Conservation (phyloP, 2,113 vertebrate species). For the Seriola dumerili region DNA sequence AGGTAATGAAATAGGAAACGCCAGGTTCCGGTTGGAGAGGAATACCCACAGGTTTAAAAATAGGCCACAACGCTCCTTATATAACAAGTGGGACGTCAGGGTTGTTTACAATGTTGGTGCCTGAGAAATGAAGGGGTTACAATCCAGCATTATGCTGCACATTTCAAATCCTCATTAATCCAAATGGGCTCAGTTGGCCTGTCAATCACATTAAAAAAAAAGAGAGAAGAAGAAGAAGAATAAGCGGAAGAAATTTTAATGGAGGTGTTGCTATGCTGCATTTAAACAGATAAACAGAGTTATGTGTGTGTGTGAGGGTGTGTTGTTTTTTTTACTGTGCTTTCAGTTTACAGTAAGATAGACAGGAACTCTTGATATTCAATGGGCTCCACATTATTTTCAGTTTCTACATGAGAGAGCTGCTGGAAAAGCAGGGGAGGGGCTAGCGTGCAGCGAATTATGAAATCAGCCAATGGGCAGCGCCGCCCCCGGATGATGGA, state of each 20-base stretch:
- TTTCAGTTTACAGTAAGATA: conserved; percentile 10
- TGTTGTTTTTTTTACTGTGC: neutral
- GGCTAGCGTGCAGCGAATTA: conserved; percentile 31
- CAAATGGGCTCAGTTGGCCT: neutral
- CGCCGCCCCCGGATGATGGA: conserved; percentile 40
- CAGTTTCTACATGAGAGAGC: conserved; percentile 46
- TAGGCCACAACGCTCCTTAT: conserved; percentile 71
- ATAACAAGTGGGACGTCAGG: conserved; percentile 66
- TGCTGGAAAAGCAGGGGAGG: conserved; percentile 28
- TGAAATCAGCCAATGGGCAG: conserved; percentile 59
- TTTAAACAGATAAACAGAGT: neutral
- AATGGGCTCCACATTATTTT: conserved; percentile 32
- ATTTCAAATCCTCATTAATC: conserved; percentile 42
- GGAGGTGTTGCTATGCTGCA: neutral
- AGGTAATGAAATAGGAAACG: conserved; percentile 22
- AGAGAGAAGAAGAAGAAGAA: neutral
- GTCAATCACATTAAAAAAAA: neutral
- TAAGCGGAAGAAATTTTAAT: neutral
- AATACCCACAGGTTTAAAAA: conserved; percentile 73
- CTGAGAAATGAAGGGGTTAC: conserved; percentile 40
- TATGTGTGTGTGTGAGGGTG: neutral
- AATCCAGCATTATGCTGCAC: conserved; percentile 34
- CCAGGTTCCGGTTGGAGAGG: conserved; percentile 43
- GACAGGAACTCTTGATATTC: conserved; percentile 28
- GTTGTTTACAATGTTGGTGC: conserved; percentile 66